Conservation (phyloP, 2,888 invertebrate genomes). For the Exocentrus adspersus region DNA sequence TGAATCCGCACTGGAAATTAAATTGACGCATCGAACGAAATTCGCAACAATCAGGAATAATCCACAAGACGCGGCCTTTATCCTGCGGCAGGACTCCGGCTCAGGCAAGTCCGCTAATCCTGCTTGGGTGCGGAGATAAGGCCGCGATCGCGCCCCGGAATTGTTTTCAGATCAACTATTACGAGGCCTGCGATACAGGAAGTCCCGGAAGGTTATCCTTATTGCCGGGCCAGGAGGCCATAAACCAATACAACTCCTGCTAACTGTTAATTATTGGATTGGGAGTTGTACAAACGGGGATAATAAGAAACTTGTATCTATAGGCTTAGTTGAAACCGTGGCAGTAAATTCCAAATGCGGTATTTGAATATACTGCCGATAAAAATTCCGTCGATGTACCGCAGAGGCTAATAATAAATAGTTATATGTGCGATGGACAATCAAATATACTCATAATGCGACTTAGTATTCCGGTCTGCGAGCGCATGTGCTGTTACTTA, state of each 20-base stretch:
- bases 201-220: constrained; percentile 37
- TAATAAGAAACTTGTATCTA: too few species aligned
- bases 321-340: too few species aligned
- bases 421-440: constrained; percentile 50
- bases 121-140: constrained; percentile 49
- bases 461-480: constrained; percentile 53
- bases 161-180: constrained; percentile 51
- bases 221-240: constrained; percentile 40
- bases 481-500: constrained; percentile 55
- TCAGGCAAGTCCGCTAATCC: constrained; percentile 48
- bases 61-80: constrained; percentile 7
- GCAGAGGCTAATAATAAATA: constrained; percentile 54
- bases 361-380: constrained; percentile 30
- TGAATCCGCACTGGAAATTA: too few species aligned
- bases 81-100: constrained; percentile 23
- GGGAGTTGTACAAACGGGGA: constrained; percentile 14
- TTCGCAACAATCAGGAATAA: not conserved
- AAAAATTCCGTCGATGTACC: constrained; percentile 49
- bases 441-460: constrained; percentile 50
- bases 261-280: constrained; percentile 29
- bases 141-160: constrained; percentile 45
- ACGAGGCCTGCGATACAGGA: constrained; percentile 31
- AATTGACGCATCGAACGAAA: too few species aligned
- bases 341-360: not conserved
- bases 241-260: constrained; percentile 40